Evolutionary conservation across 1,140 invertebrate genomes (phyloP), one percentile per base, ranked within the genome.

Genomic region (Pogonomyrmex barbatus): DNA sequence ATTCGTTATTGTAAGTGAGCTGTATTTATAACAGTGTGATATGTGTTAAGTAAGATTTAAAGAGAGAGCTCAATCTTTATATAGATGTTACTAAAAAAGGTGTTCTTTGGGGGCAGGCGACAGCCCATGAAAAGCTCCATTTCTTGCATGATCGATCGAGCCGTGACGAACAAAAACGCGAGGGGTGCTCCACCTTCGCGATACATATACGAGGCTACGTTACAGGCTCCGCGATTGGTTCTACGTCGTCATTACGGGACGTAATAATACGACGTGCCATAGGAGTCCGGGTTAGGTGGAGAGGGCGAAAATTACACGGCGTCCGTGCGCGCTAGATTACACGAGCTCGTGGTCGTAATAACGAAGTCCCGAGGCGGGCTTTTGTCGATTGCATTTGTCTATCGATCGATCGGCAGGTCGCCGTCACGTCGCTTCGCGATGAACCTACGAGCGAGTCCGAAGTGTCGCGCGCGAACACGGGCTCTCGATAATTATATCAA

Each of bases 271-370:
- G 63, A 70, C 62, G 58, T 71, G 63, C 75, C 33, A 39, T 36
- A 65, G 36, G 30, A 65, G 30, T 8, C 5, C 14, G 63, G 14
- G 36, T 33, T n/a, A 81, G 39, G 17, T 2, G 33, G 70, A 56
- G 58, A 76, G 76, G 24, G 68, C 33, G 89, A 85, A 85, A 90
- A 90, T 90, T 90, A 87, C 78, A 89, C 54, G 47, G 60, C 85
- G 63, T 67, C 58, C 56, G 17, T 60, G 39, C 70, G 56, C 47
- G 54, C 24, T 71, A 67, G 85, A 89, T 90, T 89, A 89, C 45
- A 84, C 85, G 73, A 42, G 68, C 56, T 82, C 56, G 87, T 86
- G 33, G 62, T 30, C 56, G 82, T 85, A 76, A 78, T 85, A 78
- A 78, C 62, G 45, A 60, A 77, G 71, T 85, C 79, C 50, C 52